Evolutionary conservation across 2,888 invertebrate species (phyloP), one percentile per base, ranked within the genome.

Genomic region (Tachina fera): DNA sequence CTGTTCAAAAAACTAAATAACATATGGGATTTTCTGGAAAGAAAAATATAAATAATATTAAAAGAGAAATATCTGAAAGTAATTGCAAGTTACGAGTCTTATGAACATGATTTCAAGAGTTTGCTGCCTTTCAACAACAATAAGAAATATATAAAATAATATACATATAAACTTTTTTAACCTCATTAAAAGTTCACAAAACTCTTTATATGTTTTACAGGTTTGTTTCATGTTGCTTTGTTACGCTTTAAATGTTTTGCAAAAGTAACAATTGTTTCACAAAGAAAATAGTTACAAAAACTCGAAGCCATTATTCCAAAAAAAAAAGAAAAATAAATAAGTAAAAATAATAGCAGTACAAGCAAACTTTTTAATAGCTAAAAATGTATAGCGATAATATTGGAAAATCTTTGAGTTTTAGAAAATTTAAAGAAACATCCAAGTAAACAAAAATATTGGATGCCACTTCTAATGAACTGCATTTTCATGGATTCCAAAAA

Each of bases 141-240:
- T 70, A 11, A 51, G 22, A 31, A 67, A 51, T 67, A 60, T 58
- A 41, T 58, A 31, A 67, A 31, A 63, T 8, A 22, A 41, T 65
- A 71, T 19, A 51, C 70, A 49, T 19, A 51, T 75, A 49, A 76
- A 77, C 76, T 77, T 72, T 72, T 67, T 51, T 65, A 77, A 77
- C 65, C 67, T 83, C 83, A 83, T 77, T 83, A 77, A 83, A 83
- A 77, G 71, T 83, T 83, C 14, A 72, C 51, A 65, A 65, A 70
- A 76, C 70, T 70, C 53, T 60, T 60, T 31, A 39, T 16, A 31
- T 31, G 45, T 67, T 49, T 9, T 45, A 49, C n/a, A 41, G 47
- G 31, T 79, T 56, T 65, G 14, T 45, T 53, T n/a, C 0, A 5
- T 13, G 39, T 39, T 58, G 39, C 31, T 49, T 49, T 16, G 22